Evolutionary conservation across 2,113 vertebrate genomes (phyloP).

Genomic region (Myotis davidii): DNA sequence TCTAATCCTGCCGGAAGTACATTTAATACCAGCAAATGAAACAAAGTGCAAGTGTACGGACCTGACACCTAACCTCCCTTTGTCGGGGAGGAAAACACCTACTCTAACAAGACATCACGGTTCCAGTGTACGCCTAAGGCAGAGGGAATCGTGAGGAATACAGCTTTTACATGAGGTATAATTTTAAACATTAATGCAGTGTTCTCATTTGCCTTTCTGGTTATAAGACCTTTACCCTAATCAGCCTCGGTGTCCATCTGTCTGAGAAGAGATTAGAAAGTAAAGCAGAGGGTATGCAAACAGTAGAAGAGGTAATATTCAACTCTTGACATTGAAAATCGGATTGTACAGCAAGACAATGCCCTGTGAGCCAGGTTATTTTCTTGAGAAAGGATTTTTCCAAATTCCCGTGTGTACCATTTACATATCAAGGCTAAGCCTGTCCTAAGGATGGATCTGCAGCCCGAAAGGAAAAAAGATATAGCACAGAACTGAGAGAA

Average conservation of each 20-base stretch:
- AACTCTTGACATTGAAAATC: slow-evolving; percentile 28
- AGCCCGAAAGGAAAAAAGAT: slow-evolving; percentile 40
- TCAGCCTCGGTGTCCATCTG: neutral
- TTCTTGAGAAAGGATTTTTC: slow-evolving; percentile 5
- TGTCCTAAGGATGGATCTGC: neutral
- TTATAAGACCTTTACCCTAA: neutral
- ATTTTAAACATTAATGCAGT: slow-evolving; percentile 3
- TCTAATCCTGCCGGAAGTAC: neutral
- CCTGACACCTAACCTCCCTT: neutral
- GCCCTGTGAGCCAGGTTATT: neutral
- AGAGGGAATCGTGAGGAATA: neutral
- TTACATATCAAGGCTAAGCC: neutral
- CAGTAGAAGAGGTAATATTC: neutral
- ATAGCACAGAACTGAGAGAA: neutral
- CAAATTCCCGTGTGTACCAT: neutral
- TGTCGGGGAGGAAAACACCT: neutral
- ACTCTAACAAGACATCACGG: neutral
- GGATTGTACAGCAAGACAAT: neutral
- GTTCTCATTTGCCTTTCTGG: slow-evolving; percentile 30
- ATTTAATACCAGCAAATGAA: neutral
- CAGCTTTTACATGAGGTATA: neutral
- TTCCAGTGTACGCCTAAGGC: neutral
- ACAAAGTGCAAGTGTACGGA: neutral
- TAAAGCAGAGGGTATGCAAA: slow-evolving; percentile 20
- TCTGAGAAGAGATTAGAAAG: slow-evolving; percentile 50